Evolutionary conservation across 2,888 invertebrate genomes (phyloP).

Genomic region (Cecidostiba fungosa): DNA sequence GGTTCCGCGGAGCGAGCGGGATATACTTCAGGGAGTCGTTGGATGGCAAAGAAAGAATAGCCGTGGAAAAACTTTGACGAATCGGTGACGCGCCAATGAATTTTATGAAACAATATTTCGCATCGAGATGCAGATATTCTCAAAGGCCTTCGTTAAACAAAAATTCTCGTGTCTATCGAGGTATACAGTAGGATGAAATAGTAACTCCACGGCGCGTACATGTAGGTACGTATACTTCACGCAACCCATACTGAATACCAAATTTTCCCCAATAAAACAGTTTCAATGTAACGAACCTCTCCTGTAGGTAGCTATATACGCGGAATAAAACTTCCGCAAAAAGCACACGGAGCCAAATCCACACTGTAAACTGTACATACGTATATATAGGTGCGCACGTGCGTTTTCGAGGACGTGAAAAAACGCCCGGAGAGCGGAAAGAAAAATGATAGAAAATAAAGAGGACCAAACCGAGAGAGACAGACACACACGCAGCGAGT

Average conservation of each 20-base stretch:
- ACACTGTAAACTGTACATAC: not conserved
- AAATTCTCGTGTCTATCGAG: not conserved
- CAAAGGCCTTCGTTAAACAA: no score
- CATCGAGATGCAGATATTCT: no score
- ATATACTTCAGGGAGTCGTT: not conserved
- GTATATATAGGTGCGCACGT: constrained; percentile 8
- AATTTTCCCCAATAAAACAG: not conserved
- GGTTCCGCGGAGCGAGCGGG: constrained; percentile 19
- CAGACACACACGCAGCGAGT: not conserved
- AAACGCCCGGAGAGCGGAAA: not conserved
- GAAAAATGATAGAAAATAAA: constrained; percentile 34
- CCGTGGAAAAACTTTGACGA: not conserved
- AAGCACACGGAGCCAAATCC: not conserved
- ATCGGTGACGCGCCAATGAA: not conserved
- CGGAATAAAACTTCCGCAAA: not conserved
- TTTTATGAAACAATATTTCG: not conserved
- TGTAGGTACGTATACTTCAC: no score
- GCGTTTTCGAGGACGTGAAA: not conserved
- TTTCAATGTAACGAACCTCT: not conserved
- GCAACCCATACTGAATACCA: not conserved
- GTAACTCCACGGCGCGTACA: no score
- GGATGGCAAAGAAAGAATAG: not conserved
- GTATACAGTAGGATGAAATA: not conserved
- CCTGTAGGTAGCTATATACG: not conserved
- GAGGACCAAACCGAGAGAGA: constrained; percentile 1